phyloP scores from a whole-genome alignment of 2,797 vertebrate species.

The Megaceryle alcyon region DNA sequence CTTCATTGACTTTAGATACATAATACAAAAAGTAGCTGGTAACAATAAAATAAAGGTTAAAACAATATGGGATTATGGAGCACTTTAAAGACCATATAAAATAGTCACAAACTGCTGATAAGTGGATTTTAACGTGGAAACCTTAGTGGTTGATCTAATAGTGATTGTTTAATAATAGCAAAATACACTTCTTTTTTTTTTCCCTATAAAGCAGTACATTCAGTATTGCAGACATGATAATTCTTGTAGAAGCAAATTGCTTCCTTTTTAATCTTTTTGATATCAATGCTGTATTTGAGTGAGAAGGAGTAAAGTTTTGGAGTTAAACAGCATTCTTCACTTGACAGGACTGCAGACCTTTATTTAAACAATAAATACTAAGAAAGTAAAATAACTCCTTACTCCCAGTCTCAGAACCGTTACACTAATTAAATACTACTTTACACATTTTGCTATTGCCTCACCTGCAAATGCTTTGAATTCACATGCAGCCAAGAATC shows the following conservation, averaged over 20 bases:
- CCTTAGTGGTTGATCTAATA: not conserved
- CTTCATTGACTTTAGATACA: not conserved
- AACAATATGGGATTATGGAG: slow-evolving; percentile 22
- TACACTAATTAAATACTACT: not conserved
- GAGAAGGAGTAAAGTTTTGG: not conserved
- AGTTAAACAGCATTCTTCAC: not conserved
- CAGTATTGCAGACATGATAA: not conserved
- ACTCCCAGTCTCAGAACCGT: not conserved
- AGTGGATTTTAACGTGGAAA: not conserved
- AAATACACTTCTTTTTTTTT: not conserved
- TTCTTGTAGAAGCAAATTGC: not conserved
- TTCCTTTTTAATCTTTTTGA: not conserved
- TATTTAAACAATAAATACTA: not conserved
- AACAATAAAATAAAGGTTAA: slow-evolving; percentile 39
- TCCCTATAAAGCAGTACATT: not conserved
- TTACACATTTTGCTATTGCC: not conserved
- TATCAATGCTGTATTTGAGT: not conserved
- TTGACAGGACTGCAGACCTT: not conserved
- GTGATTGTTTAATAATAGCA: not conserved
- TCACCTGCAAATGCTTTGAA: not conserved
- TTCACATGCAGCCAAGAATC: not conserved
- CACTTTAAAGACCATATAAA: slow-evolving; percentile 5
- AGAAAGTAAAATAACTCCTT: not conserved
- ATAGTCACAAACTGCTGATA: not conserved
- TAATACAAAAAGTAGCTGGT: not conserved